These are phyloP conservation scores for Pimephales promelas DNA, from an alignment of 2,113 vertebrate genomes.

Conservation along the genomic window DNA sequence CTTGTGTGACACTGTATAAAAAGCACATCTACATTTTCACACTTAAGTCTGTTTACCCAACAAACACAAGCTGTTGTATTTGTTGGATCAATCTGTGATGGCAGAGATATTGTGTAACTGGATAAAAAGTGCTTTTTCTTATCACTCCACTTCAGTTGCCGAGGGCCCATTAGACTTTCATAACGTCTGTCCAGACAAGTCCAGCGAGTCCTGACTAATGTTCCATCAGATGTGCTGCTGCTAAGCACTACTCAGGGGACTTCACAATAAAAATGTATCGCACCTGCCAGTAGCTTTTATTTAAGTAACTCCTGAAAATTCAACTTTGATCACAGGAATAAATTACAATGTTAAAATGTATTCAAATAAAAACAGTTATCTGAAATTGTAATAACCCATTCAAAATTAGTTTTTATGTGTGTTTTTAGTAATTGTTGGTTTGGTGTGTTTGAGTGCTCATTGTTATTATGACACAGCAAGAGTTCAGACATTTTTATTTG, in stretches of 20 bases:
- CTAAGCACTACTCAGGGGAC: background rate
- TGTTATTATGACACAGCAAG: too few species aligned
- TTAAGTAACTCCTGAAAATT: background rate
- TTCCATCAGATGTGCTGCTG: slow-evolving; percentile 16
- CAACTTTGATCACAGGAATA: background rate
- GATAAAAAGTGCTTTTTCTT: slow-evolving; percentile 30
- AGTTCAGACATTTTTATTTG: too few species aligned
- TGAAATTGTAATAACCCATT: background rate
- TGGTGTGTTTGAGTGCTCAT: too few species aligned
- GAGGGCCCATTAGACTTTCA: slow-evolving; percentile 25
- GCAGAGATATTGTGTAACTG: slow-evolving; percentile 21
- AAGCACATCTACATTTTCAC: slow-evolving; percentile 15
- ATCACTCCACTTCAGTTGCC: slow-evolving; percentile 14
- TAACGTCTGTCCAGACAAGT: slow-evolving; percentile 34
- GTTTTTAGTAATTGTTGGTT: too few species aligned
- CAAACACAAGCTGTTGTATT: slow-evolving; percentile 35
- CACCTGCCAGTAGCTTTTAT: slow-evolving; percentile 5
- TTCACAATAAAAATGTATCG: background rate
- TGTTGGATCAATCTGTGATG: slow-evolving; percentile 32
- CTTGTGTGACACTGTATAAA: slow-evolving; percentile 24
- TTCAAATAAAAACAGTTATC: background rate
- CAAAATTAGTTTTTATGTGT: too few species aligned
- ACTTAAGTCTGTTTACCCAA: slow-evolving; percentile 36
- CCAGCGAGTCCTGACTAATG: slow-evolving; percentile 26
- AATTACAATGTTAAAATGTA: background rate